A percentile compares a stretch with the other conserved stretches of the same genome.
phyloP scores from a whole-genome alignment of 2,113 vertebrate genomes.

The Muscicapa adusta region DNA sequence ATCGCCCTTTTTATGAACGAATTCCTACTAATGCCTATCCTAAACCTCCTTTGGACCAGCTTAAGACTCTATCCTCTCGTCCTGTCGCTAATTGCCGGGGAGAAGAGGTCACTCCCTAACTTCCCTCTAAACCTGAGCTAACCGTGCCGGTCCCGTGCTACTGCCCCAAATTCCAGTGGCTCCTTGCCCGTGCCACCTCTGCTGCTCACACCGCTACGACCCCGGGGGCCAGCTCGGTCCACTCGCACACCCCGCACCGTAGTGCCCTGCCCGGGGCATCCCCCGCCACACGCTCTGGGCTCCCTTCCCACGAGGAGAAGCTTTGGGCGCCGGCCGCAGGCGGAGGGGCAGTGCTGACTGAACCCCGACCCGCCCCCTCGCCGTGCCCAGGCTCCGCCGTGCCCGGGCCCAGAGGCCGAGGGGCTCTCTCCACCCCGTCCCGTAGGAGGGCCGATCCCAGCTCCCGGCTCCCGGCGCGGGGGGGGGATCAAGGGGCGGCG shows the following conservation, averaged over 20 bases:
- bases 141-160: background rate
- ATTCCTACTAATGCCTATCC: background rate
- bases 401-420: background rate
- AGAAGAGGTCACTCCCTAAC: background rate
- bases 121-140: background rate
- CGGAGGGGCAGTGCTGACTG: fast-evolving
- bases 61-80: background rate
- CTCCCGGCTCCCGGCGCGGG: background rate
- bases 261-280: fast-evolving
- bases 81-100: background rate
- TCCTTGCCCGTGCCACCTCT: background rate
- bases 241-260: fast-evolving
- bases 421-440: no score
- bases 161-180: fast-evolving
- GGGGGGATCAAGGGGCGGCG: background rate
- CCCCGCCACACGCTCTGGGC: background rate
- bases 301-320: background rate
- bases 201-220: fast-evolving
- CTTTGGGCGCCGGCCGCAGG: fast-evolving
- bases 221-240: no score
- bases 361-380: fast-evolving
- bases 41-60: background rate
- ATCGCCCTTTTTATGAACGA: background rate
- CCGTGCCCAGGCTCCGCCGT: no score
- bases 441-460: background rate